Evolutionary conservation across 2,113 vertebrate genomes (phyloP).

Genomic region (Pontoporia blainvillei): DNA sequence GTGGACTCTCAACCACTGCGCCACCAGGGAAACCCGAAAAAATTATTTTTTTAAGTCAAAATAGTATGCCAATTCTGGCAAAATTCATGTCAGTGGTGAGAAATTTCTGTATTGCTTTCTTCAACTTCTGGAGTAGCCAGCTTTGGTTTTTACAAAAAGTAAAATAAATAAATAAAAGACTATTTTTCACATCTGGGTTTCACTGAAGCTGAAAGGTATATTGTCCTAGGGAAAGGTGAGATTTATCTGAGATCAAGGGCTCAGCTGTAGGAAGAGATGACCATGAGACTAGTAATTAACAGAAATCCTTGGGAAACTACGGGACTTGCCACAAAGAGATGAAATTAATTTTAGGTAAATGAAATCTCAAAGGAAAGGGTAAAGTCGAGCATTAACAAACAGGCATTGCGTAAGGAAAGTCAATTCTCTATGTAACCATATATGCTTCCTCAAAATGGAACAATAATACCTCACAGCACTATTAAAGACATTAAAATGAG

Average conservation of each 20-base stretch:
- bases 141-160: not conserved
- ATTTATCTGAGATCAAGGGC: not conserved
- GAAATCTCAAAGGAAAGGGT: not conserved
- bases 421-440: not conserved
- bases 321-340: not conserved
- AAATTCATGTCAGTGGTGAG: not conserved
- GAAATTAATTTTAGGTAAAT: not conserved
- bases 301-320: not conserved
- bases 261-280: not conserved
- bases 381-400: not conserved
- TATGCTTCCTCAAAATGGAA: not conserved
- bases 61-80: not conserved
- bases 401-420: not conserved
- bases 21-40: not conserved
- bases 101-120: not conserved
- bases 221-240: not conserved
- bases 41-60: not conserved
- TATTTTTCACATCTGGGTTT: not conserved
- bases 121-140: not conserved
- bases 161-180: not conserved
- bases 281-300: not conserved
- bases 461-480: not conserved
- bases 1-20: too few species aligned
- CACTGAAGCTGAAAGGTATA: not conserved
- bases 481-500: not conserved